Percentiles rank a stretch among this genome's conserved stretches.
Conservation (phyloP, 2,113 vertebrate genomes). For the Holacanthus passer region DNA sequence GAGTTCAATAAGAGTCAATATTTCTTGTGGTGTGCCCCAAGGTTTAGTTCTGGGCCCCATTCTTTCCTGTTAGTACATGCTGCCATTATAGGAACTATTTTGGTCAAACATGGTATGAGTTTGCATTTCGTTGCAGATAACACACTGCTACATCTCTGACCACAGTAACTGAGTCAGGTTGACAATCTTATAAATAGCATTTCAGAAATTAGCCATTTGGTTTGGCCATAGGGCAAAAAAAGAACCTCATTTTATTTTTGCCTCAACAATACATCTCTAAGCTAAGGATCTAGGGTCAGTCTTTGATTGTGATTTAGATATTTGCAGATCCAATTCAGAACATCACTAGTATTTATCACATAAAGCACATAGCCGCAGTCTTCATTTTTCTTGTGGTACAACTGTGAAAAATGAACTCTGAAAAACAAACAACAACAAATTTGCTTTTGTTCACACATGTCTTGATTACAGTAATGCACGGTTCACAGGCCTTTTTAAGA, state of each 20-base stretch:
- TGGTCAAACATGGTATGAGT: background rate
- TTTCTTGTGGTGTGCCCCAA: background rate
- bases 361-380: background rate
- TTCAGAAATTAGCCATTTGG: too few species aligned
- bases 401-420: background rate
- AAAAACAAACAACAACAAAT: too few species aligned
- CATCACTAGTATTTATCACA: background rate
- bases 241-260: too few species aligned
- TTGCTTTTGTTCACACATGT: background rate
- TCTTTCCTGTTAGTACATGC: background rate
- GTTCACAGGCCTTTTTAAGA: background rate
- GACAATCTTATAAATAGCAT: background rate
- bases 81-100: background rate
- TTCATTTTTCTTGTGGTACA: background rate
- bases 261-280: background rate
- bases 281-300: too few species aligned
- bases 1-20: background rate
- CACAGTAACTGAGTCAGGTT: background rate
- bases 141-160: background rate
- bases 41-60: background rate
- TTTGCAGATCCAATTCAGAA: too few species aligned
- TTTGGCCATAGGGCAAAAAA: background rate
- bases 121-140: background rate
- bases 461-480: background rate
- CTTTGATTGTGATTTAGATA: background rate